These are phyloP conservation scores for Mallotus villosus DNA, from an alignment of 2,797 vertebrate species.

Conservation along the genomic window DNA sequence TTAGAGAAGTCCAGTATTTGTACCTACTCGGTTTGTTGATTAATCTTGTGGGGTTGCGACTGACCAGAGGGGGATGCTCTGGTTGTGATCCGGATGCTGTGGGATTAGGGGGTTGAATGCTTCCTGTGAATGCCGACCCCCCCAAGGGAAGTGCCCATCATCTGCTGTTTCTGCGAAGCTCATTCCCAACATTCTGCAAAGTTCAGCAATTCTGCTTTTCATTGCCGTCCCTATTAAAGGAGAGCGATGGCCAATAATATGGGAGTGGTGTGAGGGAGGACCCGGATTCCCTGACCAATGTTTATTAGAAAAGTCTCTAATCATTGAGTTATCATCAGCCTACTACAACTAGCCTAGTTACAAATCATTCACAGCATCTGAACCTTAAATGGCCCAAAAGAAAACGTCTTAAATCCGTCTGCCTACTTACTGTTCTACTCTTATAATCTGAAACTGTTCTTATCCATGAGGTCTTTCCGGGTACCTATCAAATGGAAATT, in stretches of 20 bases:
- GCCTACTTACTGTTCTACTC: too few species aligned
- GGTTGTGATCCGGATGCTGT: not conserved
- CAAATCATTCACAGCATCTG: too few species aligned
- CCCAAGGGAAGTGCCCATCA: not conserved
- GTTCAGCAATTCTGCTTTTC: not conserved
- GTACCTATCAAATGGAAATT: too few species aligned
- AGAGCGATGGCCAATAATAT: not conserved
- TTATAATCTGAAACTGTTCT: too few species aligned
- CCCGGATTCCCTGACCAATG: not conserved
- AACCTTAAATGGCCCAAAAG: too few species aligned
- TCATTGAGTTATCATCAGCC: conserved; percentile 1
- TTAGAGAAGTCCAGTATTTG: too few species aligned
- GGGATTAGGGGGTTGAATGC: conserved; percentile 1
- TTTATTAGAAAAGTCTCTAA: not conserved
- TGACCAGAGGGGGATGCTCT: not conserved
- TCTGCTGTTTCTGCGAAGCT: not conserved
- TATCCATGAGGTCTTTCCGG: too few species aligned
- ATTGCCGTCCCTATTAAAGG: not conserved
- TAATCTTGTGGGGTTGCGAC: not conserved
- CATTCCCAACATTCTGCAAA: conserved; percentile 6
- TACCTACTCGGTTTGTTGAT: not conserved
- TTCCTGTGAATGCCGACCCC: conserved; percentile 10
- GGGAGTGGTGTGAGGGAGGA: conserved; percentile 2
- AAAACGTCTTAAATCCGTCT: too few species aligned
- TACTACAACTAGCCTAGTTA: not conserved